A percentile compares a stretch with the other conserved stretches of the same genome.
Evolutionary conservation across 2,888 invertebrate species (phyloP).

Genomic region (Amphimallon solstitiale): DNA sequence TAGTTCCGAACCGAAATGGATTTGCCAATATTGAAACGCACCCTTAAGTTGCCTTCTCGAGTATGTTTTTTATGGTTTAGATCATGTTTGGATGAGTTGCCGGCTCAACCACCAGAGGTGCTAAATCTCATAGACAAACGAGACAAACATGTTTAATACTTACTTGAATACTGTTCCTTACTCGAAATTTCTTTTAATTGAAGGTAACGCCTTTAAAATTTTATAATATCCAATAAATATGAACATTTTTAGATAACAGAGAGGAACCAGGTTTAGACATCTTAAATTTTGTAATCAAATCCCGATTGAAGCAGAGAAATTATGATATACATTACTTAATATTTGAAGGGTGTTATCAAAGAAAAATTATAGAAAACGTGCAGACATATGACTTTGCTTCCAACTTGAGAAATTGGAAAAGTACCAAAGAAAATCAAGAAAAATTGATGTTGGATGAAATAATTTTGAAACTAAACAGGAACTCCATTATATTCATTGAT

Average conservation of each 20-base stretch:
- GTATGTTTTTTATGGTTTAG: too few species aligned
- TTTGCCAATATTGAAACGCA: too few species aligned
- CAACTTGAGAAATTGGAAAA: constrained; percentile 47
- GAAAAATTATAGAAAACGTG: constrained; percentile 37
- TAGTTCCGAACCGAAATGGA: too few species aligned
- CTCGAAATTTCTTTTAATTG: constrained; percentile 57
- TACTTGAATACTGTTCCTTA: constrained; percentile 53
- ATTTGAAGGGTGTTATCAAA: constrained; percentile 53
- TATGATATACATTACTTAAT: constrained; percentile 53
- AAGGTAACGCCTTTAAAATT: constrained; percentile 51
- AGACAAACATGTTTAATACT: constrained; percentile 53
- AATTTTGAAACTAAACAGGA: constrained; percentile 43
- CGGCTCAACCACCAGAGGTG: too few species aligned
- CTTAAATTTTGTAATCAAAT: constrained; percentile 51
- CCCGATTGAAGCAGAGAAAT: constrained; percentile 48
- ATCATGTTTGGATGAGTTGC: too few species aligned
- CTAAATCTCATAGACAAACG: too few species aligned
- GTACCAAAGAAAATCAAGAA: constrained; percentile 5
- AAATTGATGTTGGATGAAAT: constrained; percentile 43
- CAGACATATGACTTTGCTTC: constrained; percentile 51
- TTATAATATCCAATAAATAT: not conserved
- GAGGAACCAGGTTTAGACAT: constrained; percentile 50
- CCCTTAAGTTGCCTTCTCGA: too few species aligned
- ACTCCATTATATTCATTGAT: constrained; percentile 55
- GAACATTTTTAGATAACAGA: constrained; percentile 53